phyloP scores from a whole-genome alignment of 2,888 invertebrate species.

The Spisula solida region DNA sequence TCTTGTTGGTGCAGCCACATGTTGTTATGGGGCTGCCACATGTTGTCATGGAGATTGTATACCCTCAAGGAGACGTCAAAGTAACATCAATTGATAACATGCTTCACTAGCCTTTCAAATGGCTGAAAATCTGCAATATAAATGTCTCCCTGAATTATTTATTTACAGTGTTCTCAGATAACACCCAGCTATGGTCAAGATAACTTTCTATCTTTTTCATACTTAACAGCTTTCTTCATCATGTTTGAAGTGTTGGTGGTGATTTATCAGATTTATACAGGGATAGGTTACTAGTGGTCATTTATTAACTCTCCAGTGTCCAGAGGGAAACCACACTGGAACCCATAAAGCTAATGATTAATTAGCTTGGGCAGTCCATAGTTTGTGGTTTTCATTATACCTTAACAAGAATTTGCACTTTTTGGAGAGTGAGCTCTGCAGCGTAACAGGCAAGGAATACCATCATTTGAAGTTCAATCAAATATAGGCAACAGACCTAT shows the following conservation, averaged over 20 bases:
- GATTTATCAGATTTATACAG: slow-evolving; percentile 9
- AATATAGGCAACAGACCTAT: too few species aligned
- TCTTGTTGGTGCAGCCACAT: background rate
- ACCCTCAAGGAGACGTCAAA: background rate
- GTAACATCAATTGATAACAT: slow-evolving; percentile 21
- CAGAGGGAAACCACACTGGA: background rate
- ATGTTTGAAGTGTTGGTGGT: background rate
- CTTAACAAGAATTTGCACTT: background rate
- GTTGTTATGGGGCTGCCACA: background rate
- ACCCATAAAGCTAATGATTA: slow-evolving; percentile 4
- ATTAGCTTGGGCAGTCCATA: background rate
- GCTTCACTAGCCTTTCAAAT: slow-evolving; percentile 26
- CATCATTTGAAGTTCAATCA: too few species aligned
- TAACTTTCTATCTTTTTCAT: slow-evolving; percentile 29
- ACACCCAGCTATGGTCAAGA: slow-evolving; percentile 43
- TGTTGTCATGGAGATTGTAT: background rate
- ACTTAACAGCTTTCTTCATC: slow-evolving; percentile 19
- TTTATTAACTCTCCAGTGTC: slow-evolving; percentile 1
- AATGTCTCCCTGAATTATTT: slow-evolving; percentile 40
- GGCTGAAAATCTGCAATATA: slow-evolving; percentile 35
- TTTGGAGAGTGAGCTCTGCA: too few species aligned
- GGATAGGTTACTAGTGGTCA: slow-evolving; percentile 12
- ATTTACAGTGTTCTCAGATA: slow-evolving; percentile 27
- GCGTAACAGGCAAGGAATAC: too few species aligned
- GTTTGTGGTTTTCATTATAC: background rate